phyloP scores from a whole-genome alignment of 2,888 invertebrate species.

The Nemotelus pantherinus region DNA sequence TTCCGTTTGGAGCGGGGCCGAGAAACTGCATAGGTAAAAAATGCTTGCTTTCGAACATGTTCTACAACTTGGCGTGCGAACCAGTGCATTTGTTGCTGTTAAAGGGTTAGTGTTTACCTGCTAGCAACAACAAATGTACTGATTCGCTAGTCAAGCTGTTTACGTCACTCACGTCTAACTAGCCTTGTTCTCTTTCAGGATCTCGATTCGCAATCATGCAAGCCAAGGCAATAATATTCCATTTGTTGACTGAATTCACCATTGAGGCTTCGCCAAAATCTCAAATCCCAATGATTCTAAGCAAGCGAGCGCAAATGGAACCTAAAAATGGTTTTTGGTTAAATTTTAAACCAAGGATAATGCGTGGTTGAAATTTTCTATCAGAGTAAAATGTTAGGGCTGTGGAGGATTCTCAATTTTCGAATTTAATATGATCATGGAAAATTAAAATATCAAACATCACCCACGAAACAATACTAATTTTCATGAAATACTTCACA shows the following conservation, averaged over 20 bases:
- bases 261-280: conserved; percentile 55
- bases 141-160: too few relatives aligned
- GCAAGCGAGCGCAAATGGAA: conserved; percentile 55
- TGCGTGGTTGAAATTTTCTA: too few relatives aligned
- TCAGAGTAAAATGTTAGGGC: too few relatives aligned
- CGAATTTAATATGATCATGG: too few relatives aligned
- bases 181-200: conserved; percentile 47
- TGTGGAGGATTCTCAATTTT: too few relatives aligned
- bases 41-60: not conserved
- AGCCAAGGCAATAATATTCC: conserved; percentile 54
- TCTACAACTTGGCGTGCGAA: not conserved
- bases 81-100: too few relatives aligned
- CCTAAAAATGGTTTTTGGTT: conserved; percentile 49
- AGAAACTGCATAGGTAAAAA: conserved; percentile 65
- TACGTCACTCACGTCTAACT: not conserved
- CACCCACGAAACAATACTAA: too few relatives aligned
- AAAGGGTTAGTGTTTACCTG: too few relatives aligned
- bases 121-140: too few relatives aligned
- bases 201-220: conserved; percentile 55
- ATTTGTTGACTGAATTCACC: conserved; percentile 54
- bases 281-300: conserved; percentile 53
- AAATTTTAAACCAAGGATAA: conserved; percentile 13
- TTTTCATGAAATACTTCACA: too few relatives aligned
- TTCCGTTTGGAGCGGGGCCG: conserved; percentile 71
- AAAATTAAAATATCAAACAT: too few relatives aligned